Base-by-base conservation (phyloP, 1,140 invertebrate species). In the Drosophila equinoxialis region DNA sequence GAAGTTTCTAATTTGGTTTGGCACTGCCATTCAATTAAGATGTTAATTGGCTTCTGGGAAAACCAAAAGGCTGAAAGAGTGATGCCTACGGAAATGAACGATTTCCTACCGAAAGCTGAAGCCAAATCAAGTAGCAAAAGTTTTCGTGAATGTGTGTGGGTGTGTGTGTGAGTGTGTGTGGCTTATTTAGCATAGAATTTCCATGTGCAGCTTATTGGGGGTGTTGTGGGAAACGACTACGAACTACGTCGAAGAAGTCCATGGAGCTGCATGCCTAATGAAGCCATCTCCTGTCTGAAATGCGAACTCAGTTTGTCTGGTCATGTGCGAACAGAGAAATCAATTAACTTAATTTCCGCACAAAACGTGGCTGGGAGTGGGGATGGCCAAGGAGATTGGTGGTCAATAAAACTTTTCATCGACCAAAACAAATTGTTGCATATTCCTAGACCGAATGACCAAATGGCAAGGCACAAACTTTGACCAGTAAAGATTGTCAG, bases 281-380 rank as follows among this genome's bases (percentile, higher is more conserved):
- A 89, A 89, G 84, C 74, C 65, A 73, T 75, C 83, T 41, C 48
- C 74, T 42, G 37, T 72, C 48, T 26, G 68, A 57, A 65, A 68
- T 73, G 74, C 70, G 72, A 60, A 33, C 39, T 77, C 64, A 59
- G 69, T 71, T 68, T 77, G 82, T 73, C 66, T 81, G 86, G 81
- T 90, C 90, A 91, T 91, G 90, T 91, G 62, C 90, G 77, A 71
- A 77, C 86, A 87, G 62, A 84, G 86, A 90, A 91, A 91, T 91
- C 90, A 91, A 91, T 91, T 91, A 91, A 91, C 71, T 91, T 86
- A 91, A 91, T 91, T 91, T 91, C 90, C 82, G 89, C 90, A 90
- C 83, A 90, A 90, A 84, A 74, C 77, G 57, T 26, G n/a, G 64
- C 37, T 64, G 75, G 70, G 33, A 63, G 65, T 63, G 58, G 35